Evolutionary conservation across 2,797 vertebrate genomes (phyloP).

Genomic region (Allobates femoralis): DNA sequence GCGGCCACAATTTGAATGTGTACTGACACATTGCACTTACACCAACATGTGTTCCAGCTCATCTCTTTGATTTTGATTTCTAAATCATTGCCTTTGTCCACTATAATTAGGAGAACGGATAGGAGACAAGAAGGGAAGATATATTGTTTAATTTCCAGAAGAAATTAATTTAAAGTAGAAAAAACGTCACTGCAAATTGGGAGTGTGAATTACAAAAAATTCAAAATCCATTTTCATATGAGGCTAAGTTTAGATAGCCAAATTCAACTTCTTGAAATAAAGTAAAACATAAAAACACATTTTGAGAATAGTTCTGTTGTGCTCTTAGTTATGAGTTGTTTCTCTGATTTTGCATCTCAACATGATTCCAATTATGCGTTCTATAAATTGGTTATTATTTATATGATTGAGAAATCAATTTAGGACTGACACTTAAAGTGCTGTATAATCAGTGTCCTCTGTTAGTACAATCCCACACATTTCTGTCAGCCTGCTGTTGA

Average conservation of each 20-base stretch:
- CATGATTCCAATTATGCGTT: conserved; percentile 24
- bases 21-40: too few species aligned
- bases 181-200: too few species aligned
- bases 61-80: too few species aligned
- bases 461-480: neutral
- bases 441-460: conserved; percentile 29
- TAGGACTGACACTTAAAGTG: conserved; percentile 21
- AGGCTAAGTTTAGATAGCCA: too few species aligned
- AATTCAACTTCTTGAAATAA: neutral
- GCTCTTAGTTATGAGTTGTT: neutral
- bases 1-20: too few species aligned
- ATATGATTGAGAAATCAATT: conserved; percentile 21
- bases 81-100: too few species aligned
- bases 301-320: neutral
- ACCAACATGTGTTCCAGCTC: too few species aligned
- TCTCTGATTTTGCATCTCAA: neutral
- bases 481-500: conserved; percentile 30
- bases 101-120: too few species aligned
- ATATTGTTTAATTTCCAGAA: neutral
- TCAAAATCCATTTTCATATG: too few species aligned
- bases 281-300: neutral
- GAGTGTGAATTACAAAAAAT: too few species aligned
- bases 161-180: too few species aligned
- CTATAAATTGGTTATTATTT: conserved; percentile 35
- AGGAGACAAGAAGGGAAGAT: too few species aligned